Evolutionary conservation across 2,797 vertebrate species (phyloP), one percentile per base, ranked within the genome.

Genomic region (Gephyroberyx darwinii): DNA sequence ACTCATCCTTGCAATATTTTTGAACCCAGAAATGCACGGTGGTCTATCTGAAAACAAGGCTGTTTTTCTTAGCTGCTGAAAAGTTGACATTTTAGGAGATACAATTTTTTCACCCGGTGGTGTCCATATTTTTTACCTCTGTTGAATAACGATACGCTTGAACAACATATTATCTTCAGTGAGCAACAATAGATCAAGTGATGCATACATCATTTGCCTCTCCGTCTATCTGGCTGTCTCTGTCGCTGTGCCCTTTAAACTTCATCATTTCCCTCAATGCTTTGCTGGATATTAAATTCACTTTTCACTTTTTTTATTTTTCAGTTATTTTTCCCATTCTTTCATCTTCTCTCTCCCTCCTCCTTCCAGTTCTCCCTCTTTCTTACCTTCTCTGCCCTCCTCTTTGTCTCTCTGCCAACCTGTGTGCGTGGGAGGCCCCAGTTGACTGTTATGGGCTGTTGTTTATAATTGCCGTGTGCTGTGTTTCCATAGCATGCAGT

Each of bases 401-500:
- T 63, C 9, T 17, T 70, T 47, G 65, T 26, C 22, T 51, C 30
- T 65, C 52, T 31, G 30, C 41, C 17, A 31, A 17, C 43, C 30
- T 12, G 45, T 37, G 37, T 68, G 68, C 8, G 17, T 58, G 47
- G 56, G 63, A 78, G 54, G 65, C n/a, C 54, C 55, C 19, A 57
- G 51, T 59, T 22, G 35, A 68, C 35, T 41, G 50, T 35, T 37
- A 8, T 9, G 33, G 56, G 57, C 43, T 69, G 65, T 43, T 71
- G 52, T 71, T 71, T 51, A 20, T 73, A 60, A 71, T 69, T 65
- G 59, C 16, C 8, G 63, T 76, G 31, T 20, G 55, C 48, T 77
- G 69, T 64, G 56, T 54, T 60, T 33, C 31, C 51, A 48, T 26
- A 31, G 65, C 47, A 48, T 17, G 19, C 53, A 62, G 5, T 62